phyloP scores from a whole-genome alignment of 2,888 invertebrate genomes.

The Epinotia brunnichana region DNA sequence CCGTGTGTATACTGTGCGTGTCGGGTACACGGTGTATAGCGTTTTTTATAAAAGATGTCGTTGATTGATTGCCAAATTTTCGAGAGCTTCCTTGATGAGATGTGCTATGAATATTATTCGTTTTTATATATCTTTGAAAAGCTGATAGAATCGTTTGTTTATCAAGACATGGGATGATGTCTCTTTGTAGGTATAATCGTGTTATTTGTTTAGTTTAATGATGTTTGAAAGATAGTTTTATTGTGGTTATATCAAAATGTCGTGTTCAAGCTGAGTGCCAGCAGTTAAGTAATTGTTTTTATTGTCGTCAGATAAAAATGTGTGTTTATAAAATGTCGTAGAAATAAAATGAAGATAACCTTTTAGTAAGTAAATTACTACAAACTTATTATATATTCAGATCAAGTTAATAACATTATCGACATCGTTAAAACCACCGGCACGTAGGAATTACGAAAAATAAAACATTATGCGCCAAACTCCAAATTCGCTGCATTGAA shows the following conservation, averaged over 20 bases:
- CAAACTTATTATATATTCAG: constrained; percentile 8
- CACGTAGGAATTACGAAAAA: constrained; percentile 63
- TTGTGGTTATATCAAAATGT: background rate
- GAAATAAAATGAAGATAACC: background rate
- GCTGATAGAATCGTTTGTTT: constrained; percentile 1
- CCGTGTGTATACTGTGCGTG: constrained; percentile 67
- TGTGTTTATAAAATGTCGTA: background rate
- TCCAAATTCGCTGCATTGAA: constrained; percentile 69
- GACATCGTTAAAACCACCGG: constrained; percentile 39
- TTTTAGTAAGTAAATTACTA: background rate
- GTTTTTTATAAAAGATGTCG: constrained; percentile 52
- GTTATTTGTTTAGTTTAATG: background rate
- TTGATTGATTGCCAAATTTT: constrained; percentile 50
- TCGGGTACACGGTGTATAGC: constrained; percentile 46
- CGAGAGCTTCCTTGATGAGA: constrained; percentile 21
- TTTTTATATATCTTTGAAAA: background rate
- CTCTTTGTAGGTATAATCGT: background rate
- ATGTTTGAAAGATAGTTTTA: no score
- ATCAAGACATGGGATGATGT: background rate
- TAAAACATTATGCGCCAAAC: constrained; percentile 67
- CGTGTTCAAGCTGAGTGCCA: background rate
- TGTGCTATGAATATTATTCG: constrained; percentile 10
- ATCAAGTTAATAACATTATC: constrained; percentile 20
- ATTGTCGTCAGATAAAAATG: background rate
- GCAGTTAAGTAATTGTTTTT: background rate